Evolutionary conservation across 2,113 vertebrate species (phyloP), one percentile per base, ranked within the genome.

Genomic region (Upupa epops): DNA sequence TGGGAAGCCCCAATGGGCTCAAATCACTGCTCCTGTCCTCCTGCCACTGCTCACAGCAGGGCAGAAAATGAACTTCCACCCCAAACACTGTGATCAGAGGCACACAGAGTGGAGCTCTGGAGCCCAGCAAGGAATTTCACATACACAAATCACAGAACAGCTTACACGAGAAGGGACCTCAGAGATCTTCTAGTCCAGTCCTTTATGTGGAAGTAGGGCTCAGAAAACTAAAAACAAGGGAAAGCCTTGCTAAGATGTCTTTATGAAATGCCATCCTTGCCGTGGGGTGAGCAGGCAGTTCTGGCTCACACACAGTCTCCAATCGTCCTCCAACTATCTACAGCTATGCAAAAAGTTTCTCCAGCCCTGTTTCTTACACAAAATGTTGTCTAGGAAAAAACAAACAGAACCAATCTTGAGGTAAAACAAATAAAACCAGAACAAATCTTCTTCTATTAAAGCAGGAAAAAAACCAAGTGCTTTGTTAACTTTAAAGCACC

Each of bases 71-170:
- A 88, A 37, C 20, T 58, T 58, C 52, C 34, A 56, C n/a, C 48
- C 22, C 26, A 12, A 73, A 37, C 26, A 9, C 28, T 4, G 6
- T 3, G 4, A 66, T 8, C 51, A 68, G 21, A 54, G 5, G 15
- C 37, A n/a, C 1, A 1, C 0, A 37, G 46, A 29, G 17, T 21
- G 19, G 1, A 45, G 7, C 26, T 60, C 59, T 1, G 0, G 70
- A 77, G 17, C 22, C 34, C 49, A 32, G 26, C 1, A 0, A 40
- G 54, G n/a, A 48, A 89, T 49, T 32, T 17, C 19, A 49, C 36
- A 40, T 0, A 19, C 21, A 55, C 8, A 85, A 56, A 81, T 6
- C 40, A 42, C 40, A 42, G 40, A 42, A 42, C 11, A 42, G 40
- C 15, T 42, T 42, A 42, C 11, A 15, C 40, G 11, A 15, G 40